A percentile compares a stretch with the other conserved stretches of the same genome.
Evolutionary conservation across 2,888 invertebrate genomes (phyloP).

Genomic region (Oligia latruncula): DNA sequence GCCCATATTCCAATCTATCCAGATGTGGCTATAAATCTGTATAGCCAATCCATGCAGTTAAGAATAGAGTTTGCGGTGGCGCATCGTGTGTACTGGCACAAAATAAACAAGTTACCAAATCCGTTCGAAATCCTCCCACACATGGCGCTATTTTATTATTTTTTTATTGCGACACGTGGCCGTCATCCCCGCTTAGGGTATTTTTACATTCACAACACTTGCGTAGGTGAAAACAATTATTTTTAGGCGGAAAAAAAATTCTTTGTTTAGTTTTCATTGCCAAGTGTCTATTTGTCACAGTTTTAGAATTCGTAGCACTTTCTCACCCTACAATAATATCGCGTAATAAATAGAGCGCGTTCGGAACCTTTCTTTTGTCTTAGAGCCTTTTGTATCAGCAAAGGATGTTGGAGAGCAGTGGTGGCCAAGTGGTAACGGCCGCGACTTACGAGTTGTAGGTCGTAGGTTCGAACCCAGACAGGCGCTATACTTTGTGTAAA

Average conservation of each 20-base stretch:
- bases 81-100: conserved; percentile 34
- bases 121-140: conserved; percentile 62
- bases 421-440: too few species aligned
- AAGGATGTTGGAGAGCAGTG: conserved; percentile 29
- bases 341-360: conserved; percentile 23
- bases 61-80: conserved; percentile 58
- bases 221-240: conserved; percentile 60
- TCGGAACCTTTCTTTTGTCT: conserved; percentile 46
- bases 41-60: conserved; percentile 5
- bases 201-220: conserved; percentile 67
- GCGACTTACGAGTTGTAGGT: too few species aligned
- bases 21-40: conserved; percentile 2
- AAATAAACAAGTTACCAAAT: conserved; percentile 71
- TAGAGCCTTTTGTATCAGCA: conserved; percentile 46
- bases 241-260: conserved; percentile 20
- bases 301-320: conserved; percentile 19
- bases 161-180: conserved; percentile 62
- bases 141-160: conserved; percentile 51
- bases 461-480: too few species aligned
- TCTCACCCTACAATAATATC: neutral
- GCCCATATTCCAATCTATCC: neutral
- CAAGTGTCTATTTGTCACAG: conserved; percentile 22
- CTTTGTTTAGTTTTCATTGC: conserved; percentile 36
- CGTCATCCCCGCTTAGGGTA: conserved; percentile 75
- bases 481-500: too few species aligned